Conservation (phyloP, 2,113 vertebrate genomes). For the Bostrychus sinensis region DNA sequence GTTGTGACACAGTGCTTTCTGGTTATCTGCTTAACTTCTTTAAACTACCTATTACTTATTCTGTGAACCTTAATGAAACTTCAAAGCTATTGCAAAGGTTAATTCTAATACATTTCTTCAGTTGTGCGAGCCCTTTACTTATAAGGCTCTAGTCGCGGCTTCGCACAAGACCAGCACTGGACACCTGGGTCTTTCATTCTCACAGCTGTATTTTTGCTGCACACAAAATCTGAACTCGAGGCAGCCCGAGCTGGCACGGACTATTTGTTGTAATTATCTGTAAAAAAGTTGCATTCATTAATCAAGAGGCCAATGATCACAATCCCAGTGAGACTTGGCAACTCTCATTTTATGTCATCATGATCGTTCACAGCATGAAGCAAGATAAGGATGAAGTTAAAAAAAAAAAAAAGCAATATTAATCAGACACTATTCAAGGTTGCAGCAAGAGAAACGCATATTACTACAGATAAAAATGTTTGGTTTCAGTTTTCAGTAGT, state of each 20-base stretch:
- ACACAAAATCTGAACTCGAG: background rate
- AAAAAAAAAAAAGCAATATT: background rate
- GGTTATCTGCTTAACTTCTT: too few relatives aligned
- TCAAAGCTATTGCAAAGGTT: background rate
- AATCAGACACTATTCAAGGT: conserved; percentile 1
- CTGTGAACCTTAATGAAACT: too few relatives aligned
- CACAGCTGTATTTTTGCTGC: background rate
- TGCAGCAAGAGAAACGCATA: background rate
- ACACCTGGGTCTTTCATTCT: conserved; percentile 18
- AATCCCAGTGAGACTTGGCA: background rate
- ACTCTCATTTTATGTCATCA: conserved; percentile 23
- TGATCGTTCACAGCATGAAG: background rate
- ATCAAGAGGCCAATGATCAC: conserved; percentile 26
- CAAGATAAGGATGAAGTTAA: background rate
- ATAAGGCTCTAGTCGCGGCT: background rate
- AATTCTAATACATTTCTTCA: background rate
- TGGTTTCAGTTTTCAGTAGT: too few relatives aligned
- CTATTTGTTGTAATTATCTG: conserved; percentile 16
- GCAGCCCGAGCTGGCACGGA: background rate
- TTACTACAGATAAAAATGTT: too few relatives aligned
- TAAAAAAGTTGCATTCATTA: conserved; percentile 14
- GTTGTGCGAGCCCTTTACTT: too few relatives aligned
- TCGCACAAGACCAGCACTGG: background rate
- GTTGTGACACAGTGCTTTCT: too few relatives aligned
- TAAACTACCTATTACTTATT: too few relatives aligned